phyloP scores from a whole-genome alignment of 2,113 vertebrate species.

The Pygoscelis adeliae region DNA sequence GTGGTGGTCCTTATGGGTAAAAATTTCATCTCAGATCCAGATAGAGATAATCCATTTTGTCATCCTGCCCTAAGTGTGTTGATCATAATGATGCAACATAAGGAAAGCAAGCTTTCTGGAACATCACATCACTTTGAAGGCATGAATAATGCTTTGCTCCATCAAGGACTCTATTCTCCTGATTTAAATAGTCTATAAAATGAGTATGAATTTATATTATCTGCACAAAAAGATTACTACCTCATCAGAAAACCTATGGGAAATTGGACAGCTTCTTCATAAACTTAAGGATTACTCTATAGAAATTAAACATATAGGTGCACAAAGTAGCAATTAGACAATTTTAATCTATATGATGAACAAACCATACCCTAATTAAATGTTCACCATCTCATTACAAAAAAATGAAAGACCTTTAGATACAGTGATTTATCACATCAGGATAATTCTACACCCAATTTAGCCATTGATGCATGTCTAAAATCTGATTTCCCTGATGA shows the following conservation, averaged over 20 bases:
- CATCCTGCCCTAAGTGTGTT: not conserved
- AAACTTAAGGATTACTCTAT: not conserved
- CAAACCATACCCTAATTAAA: not conserved
- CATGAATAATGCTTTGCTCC: not conserved
- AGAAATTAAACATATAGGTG: not conserved
- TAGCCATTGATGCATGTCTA: not conserved
- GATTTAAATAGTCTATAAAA: not conserved
- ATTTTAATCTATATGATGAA: not conserved
- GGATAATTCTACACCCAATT: not conserved
- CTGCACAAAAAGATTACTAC: not conserved
- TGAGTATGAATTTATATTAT: not conserved
- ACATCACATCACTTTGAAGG: not conserved
- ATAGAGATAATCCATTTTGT: not conserved
- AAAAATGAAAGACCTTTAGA: not conserved
- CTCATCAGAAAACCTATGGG: not conserved
- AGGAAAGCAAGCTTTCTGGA: not conserved
- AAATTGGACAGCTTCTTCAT: not conserved
- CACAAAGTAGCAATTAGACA: not conserved
- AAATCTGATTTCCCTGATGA: not conserved
- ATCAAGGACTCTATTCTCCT: not conserved
- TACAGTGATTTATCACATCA: not conserved
- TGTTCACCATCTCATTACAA: not conserved
- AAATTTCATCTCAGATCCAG: not conserved
- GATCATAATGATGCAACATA: not conserved
- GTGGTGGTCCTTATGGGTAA: not conserved